Evolutionary conservation across 2,888 invertebrate species (phyloP).

Genomic region (Liodrosophila aerea): DNA sequence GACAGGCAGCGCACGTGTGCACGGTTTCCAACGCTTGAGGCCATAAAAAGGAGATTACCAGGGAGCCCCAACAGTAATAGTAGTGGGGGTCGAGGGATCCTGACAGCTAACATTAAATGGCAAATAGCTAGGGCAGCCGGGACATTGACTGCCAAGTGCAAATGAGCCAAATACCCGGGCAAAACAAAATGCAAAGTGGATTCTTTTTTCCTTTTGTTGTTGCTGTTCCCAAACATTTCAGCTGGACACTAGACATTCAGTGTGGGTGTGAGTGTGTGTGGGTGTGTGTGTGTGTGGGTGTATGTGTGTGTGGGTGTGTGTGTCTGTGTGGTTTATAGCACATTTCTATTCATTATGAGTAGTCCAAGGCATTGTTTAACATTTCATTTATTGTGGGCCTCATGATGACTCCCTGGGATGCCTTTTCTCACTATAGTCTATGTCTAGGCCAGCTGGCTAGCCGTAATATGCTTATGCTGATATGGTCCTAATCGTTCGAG

Average conservation of each 20-base stretch:
- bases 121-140: constrained; percentile 23
- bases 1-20: constrained; percentile 66
- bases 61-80: constrained; percentile 5
- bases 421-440: not conserved
- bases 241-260: not conserved
- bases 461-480: constrained; percentile 35
- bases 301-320: not conserved
- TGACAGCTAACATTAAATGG: constrained; percentile 55
- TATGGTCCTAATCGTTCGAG: constrained; percentile 64
- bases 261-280: not conserved
- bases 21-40: constrained; percentile 51
- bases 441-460: constrained; percentile 27
- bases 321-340: constrained; percentile 58
- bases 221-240: not conserved
- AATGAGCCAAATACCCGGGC: constrained; percentile 64
- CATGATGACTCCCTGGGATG: constrained; percentile 44
- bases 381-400: constrained; percentile 65
- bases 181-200: constrained; percentile 54
- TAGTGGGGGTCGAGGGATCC: constrained; percentile 9
- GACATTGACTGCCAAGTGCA: constrained; percentile 57
- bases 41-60: constrained; percentile 71
- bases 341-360: constrained; percentile 76
- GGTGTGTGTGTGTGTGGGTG: not conserved
- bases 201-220: constrained; percentile 23
- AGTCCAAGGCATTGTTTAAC: constrained; percentile 59